Evolutionary conservation across 2,113 vertebrate species (phyloP).

Genomic region (Regulus satrapa): DNA sequence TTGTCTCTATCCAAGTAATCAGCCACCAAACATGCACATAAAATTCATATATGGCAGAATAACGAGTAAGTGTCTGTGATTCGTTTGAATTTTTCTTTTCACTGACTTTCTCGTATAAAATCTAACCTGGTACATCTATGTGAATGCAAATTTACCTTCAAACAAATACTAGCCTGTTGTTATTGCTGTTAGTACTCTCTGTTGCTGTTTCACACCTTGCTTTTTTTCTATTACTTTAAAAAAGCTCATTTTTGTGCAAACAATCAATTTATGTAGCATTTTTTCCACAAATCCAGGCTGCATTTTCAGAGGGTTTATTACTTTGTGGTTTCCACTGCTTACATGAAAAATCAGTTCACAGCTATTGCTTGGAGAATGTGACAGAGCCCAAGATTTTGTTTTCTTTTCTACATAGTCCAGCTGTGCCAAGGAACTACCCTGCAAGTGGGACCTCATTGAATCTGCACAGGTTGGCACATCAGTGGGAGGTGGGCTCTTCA

Average conservation of each 20-base stretch:
- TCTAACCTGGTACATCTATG: neutral
- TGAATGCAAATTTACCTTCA: slow-evolving; percentile 8
- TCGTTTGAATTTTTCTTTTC: neutral
- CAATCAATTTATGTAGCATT: neutral
- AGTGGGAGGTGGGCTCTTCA: neutral
- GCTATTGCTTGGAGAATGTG: fast-evolving
- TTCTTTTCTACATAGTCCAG: neutral
- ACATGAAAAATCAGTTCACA: neutral
- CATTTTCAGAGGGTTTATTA: neutral
- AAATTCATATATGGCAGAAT: slow-evolving; percentile 22
- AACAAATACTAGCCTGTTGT: neutral
- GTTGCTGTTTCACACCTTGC: neutral
- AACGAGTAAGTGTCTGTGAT: neutral
- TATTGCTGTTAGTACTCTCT: neutral
- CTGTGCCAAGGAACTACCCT: neutral
- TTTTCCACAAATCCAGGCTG: neutral
- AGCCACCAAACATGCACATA: neutral
- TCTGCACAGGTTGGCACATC: fast-evolving
- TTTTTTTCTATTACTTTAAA: neutral
- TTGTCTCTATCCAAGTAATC: slow-evolving; percentile 12
- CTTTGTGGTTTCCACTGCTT: neutral
- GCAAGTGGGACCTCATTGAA: fast-evolving
- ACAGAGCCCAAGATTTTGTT: neutral
- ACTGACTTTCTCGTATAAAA: neutral
- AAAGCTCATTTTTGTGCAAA: neutral